Conservation (phyloP, 2,888 invertebrate species). For the Acholoe squamosa region DNA sequence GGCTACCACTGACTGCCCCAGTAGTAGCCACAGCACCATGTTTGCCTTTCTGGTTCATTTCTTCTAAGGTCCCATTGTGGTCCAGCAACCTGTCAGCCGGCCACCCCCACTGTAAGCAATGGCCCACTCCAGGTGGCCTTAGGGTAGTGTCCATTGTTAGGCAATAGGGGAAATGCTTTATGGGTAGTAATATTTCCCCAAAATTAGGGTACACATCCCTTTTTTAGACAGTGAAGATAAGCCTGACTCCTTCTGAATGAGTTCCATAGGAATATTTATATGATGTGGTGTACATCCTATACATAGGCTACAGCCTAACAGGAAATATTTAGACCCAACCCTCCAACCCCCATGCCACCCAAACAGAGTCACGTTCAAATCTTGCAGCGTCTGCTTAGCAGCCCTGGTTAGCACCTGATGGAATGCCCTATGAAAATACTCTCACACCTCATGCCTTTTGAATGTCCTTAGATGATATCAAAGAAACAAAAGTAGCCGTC, state of each 20-base stretch:
- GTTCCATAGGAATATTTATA: too few species aligned
- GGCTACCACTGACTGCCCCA: not conserved
- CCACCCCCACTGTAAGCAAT: not conserved
- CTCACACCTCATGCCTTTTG: not conserved
- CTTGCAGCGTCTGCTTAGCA: not conserved
- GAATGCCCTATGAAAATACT: not conserved
- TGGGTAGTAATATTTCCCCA: not conserved
- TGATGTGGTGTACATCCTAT: too few species aligned
- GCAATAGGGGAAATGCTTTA: not conserved
- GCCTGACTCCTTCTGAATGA: too few species aligned
- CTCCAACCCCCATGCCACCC: not conserved
- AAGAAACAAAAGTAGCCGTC: not conserved
- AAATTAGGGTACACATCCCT: not conserved
- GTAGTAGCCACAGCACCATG: not conserved
- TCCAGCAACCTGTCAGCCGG: not conserved
- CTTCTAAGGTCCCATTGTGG: slow-evolving; percentile 1
- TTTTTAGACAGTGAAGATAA: not conserved
- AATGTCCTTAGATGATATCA: not conserved
- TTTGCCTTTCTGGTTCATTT: slow-evolving; percentile 38
- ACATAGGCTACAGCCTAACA: too few species aligned
- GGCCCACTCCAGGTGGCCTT: not conserved
- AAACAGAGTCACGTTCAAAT: not conserved
- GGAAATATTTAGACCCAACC: too few species aligned
- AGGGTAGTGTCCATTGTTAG: not conserved
- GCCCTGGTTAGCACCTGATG: too few species aligned